Evolutionary conservation across 2,797 vertebrate genomes (phyloP).

Genomic region (Kryptolebias ocellatus): DNA sequence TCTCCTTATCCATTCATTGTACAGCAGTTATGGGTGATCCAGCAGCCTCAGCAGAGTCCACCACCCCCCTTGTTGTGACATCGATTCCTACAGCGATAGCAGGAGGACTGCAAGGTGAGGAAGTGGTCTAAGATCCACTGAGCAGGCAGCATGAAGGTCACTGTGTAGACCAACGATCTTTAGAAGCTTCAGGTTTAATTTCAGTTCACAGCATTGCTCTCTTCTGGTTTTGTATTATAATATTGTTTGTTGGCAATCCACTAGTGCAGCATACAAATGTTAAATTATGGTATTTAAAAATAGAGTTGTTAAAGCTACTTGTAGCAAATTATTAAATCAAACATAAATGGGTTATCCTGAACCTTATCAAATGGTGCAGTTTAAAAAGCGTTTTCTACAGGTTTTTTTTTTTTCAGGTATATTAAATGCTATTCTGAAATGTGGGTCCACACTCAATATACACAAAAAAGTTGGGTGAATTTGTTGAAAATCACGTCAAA

Average conservation of each 20-base stretch:
- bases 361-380: no score
- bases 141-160: slow-evolving; percentile 33
- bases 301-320: no score
- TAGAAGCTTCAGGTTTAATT: not conserved
- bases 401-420: no score
- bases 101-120: slow-evolving; percentile 63
- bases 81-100: slow-evolving; percentile 18
- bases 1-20: not conserved
- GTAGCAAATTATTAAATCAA: no score
- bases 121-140: not conserved
- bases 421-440: no score
- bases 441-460: no score
- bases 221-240: not conserved
- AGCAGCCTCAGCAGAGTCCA: slow-evolving; percentile 26
- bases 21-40: slow-evolving; percentile 63
- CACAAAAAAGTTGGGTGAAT: no score
- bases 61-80: slow-evolving; percentile 11
- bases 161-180: not conserved
- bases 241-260: not conserved
- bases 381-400: no score
- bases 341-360: no score
- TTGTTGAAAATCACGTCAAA: not conserved
- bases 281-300: no score
- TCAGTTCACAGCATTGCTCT: not conserved
- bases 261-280: no score